These are phyloP conservation scores for Hesperia comma DNA, from an alignment of 2,888 invertebrate species.

Conservation along the genomic window DNA sequence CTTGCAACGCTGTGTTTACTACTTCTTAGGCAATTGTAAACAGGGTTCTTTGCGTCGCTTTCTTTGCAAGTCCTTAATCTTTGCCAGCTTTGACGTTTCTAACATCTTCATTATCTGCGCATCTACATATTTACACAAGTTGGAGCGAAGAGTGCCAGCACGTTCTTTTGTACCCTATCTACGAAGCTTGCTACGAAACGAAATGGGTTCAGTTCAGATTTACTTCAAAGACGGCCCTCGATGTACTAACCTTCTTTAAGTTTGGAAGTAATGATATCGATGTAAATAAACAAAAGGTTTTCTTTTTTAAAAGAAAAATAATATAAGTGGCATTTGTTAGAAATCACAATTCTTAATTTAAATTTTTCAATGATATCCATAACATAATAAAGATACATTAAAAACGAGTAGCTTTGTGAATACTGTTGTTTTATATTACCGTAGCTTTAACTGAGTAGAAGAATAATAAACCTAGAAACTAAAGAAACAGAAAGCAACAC, in stretches of 20 bases:
- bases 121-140: constrained; percentile 5
- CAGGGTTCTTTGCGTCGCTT: constrained; percentile 7
- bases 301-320: no score
- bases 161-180: neutral
- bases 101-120: constrained; percentile 10
- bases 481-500: neutral
- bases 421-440: no score
- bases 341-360: no score
- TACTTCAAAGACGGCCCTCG: neutral
- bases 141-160: neutral
- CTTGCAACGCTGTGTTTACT: neutral
- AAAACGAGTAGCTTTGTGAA: no score
- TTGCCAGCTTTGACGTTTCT: neutral
- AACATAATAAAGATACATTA: no score
- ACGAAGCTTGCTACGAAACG: neutral
- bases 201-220: neutral
- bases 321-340: no score
- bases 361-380: no score
- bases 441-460: neutral
- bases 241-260: neutral
- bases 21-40: constrained; percentile 6
- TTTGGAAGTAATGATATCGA: neutral
- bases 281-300: no score
- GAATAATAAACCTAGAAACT: neutral
- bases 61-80: constrained; percentile 13